Percentiles rank a stretch among this genome's conserved stretches.
Evolutionary conservation across 2,888 invertebrate species (phyloP).

Genomic region (Tupiocoris notatus): DNA sequence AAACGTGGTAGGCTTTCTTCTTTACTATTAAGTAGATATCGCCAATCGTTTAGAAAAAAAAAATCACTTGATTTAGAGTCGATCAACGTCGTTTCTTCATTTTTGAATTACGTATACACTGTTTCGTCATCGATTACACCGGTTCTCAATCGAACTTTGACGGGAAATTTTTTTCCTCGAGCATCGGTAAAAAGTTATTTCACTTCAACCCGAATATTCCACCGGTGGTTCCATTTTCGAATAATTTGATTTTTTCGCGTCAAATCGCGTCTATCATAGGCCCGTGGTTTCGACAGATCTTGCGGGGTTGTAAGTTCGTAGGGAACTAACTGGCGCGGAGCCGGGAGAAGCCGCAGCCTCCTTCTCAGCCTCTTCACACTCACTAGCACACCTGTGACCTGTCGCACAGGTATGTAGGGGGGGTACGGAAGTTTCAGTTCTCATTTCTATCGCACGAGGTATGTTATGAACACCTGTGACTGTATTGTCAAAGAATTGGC

Average conservation of each 20-base stretch:
- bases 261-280: background rate
- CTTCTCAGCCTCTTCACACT: background rate
- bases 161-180: no score
- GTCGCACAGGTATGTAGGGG: background rate
- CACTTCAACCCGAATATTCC: background rate
- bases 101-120: background rate
- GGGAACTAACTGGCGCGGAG: conserved; percentile 1
- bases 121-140: no score
- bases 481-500: no score
- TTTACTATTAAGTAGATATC: no score
- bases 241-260: background rate
- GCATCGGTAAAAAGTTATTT: no score
- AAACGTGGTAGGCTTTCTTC: background rate
- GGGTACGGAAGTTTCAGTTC: background rate
- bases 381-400: background rate
- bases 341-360: background rate
- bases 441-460: background rate
- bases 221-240: background rate
- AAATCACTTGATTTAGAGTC: background rate
- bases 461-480: background rate
- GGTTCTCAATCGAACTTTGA: no score
- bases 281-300: background rate
- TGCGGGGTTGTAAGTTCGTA: conserved; percentile 18
- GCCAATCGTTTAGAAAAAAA: no score
- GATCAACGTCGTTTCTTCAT: background rate